phyloP scores from a whole-genome alignment of 2,113 vertebrate genomes.

The Corapipo altera region DNA sequence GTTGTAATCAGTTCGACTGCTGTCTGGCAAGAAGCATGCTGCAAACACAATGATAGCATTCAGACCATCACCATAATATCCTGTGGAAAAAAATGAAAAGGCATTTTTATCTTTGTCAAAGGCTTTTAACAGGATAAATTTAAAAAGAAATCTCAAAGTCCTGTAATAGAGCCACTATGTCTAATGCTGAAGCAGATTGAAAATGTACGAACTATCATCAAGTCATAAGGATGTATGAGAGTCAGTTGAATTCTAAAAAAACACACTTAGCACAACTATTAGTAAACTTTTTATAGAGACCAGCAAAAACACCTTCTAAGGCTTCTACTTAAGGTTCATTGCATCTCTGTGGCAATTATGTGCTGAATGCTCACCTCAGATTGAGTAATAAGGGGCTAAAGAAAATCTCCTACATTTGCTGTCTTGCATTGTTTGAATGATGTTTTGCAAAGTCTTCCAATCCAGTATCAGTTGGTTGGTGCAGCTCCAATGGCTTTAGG shows the following conservation, averaged over 20 bases:
- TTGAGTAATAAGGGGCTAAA: neutral
- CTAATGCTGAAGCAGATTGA: neutral
- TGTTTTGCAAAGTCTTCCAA: neutral
- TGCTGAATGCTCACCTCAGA: neutral
- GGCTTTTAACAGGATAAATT: conserved; percentile 12
- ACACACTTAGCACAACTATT: neutral
- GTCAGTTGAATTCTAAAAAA: neutral
- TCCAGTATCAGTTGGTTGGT: neutral
- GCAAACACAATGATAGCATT: conserved; percentile 99
- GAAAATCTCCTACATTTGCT: neutral
- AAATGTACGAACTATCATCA: neutral
- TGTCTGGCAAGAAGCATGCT: conserved; percentile 95
- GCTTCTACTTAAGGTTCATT: neutral
- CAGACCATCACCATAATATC: conserved; percentile 92
- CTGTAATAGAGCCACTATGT: neutral
- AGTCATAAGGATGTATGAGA: neutral
- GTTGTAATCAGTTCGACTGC: conserved; percentile 89
- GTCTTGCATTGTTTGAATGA: neutral
- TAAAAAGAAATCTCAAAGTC: neutral
- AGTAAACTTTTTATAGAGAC: neutral
- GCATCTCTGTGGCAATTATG: neutral
- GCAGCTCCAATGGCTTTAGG: neutral
- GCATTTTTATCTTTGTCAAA: conserved; percentile 49
- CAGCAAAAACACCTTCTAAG: neutral
- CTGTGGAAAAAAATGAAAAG: conserved; percentile 77